Percentiles rank a stretch among this genome's conserved stretches.
Evolutionary conservation across 2,113 vertebrate genomes (phyloP).

Genomic region (Bettongia penicillata): DNA sequence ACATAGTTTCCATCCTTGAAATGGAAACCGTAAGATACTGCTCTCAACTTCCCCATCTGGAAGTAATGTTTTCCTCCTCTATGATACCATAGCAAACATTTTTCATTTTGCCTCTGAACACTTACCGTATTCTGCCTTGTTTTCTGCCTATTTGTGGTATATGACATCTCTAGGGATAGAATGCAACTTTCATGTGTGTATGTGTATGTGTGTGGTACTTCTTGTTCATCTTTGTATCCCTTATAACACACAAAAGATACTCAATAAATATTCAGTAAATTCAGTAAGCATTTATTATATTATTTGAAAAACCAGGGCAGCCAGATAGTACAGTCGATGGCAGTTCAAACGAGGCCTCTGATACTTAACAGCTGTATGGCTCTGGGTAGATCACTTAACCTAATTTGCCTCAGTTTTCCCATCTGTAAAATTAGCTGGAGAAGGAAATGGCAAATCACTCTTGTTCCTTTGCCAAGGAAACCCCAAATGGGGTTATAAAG

Average conservation of each 20-base stretch:
- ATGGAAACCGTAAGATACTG: background rate
- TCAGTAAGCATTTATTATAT: background rate
- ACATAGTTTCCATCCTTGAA: background rate
- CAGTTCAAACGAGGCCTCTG: no score
- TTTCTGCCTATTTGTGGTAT: no score
- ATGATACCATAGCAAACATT: background rate
- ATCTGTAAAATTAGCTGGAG: no score
- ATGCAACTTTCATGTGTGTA: background rate
- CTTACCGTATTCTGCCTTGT: background rate
- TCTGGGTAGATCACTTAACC: no score
- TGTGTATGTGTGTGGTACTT: background rate
- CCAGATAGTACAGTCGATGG: no score
- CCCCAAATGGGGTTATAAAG: no score
- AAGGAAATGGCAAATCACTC: no score
- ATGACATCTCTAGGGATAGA: background rate
- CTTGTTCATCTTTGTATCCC: background rate
- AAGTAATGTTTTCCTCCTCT: background rate
- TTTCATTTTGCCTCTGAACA: background rate
- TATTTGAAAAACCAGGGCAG: background rate
- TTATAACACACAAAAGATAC: background rate
- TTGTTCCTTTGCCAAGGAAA: no score
- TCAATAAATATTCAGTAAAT: background rate
- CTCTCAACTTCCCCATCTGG: background rate
- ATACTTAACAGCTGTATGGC: no score
- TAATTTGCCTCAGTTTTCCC: no score